Base-by-base conservation (phyloP, 2,113 vertebrate species). In the Patagioenas fasciata region DNA sequence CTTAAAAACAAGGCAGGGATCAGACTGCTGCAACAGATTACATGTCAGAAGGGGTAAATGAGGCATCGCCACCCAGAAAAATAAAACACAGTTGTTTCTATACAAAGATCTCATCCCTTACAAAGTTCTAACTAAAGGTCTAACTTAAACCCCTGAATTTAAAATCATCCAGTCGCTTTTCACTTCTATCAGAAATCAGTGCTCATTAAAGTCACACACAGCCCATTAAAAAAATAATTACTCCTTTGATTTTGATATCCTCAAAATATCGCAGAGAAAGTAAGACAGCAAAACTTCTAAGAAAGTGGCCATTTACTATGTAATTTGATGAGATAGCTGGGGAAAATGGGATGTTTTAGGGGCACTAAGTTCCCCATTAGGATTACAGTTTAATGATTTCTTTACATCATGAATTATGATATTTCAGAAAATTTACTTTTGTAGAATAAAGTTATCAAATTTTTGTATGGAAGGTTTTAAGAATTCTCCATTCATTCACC, bases 31-130 rank as follows among this genome's bases (percentile, higher is more conserved):
- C 17, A 77, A 56, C 8, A 85, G 32, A 47, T 13, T 14, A 21
- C 17, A 2, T 4, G 50, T 31, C 26, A 3, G 6, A 64, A 56
- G 26, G 9, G 32, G 5, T 9, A 23, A 0, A 0, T 19, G n/a
- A 83, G 44, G 50, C 14, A 65, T 19, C 32, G 11, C 14, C 24
- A 56, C 6, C 5, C 5, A 23, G 32, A 31, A 48, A 18, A 28
- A 71, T 9, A 36, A 62, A 47, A 25, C 6, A 8, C 17, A 60
- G 5, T 6, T 67, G 23, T 20, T 85, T 51, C 34, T 38, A 42
- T 38, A 32, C 23, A 60, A 24, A 71, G 25, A 57, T 18, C 69
- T 71, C 6, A 8, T 12, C 25, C 16, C 9, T 58, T n/a, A 47
- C 9, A 62, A 44, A 11, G 32, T 31, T 91, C n/a, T 11, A 28